These are phyloP conservation scores for Pseudomugil tenellus DNA, from an alignment of 2,797 vertebrate genomes.

Conservation along the genomic window DNA sequence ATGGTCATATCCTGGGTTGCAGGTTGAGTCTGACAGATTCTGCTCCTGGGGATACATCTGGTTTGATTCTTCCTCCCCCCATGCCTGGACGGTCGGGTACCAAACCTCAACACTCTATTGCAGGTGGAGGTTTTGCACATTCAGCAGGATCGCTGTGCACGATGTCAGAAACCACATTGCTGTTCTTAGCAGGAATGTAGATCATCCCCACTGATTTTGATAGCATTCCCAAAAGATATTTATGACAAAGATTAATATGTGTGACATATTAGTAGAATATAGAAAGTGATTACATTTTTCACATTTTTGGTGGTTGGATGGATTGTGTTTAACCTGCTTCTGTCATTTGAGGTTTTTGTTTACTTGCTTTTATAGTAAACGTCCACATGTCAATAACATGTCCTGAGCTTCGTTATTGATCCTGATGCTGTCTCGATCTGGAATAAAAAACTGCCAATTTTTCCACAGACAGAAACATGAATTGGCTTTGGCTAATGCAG, in stretches of 20 bases:
- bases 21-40: not conserved
- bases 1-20: not conserved
- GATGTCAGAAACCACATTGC: conserved; percentile 50
- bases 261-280: too few relatives aligned
- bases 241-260: conserved; percentile 2
- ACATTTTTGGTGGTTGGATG: not conserved
- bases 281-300: not conserved
- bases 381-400: conserved; percentile 1
- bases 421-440: conserved; percentile 11
- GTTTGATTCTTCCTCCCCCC: not conserved
- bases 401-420: conserved; percentile 1
- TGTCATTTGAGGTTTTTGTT: not conserved
- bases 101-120: conserved; percentile 17
- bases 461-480: conserved; percentile 15
- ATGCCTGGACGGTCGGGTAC: not conserved
- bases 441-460: conserved; percentile 16
- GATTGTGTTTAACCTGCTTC: not conserved
- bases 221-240: conserved; percentile 5
- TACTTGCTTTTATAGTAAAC: conserved; percentile 19
- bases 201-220: conserved; percentile 13
- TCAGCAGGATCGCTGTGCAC: conserved; percentile 50
- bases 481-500: conserved; percentile 27
- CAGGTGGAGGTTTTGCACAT: conserved; percentile 33
- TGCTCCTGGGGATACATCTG: not conserved
- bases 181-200: conserved; percentile 47